Percentiles rank a stretch among this genome's conserved stretches.
Conservation (phyloP, 2,888 invertebrate genomes). For the Microctonus aethiopoides region DNA sequence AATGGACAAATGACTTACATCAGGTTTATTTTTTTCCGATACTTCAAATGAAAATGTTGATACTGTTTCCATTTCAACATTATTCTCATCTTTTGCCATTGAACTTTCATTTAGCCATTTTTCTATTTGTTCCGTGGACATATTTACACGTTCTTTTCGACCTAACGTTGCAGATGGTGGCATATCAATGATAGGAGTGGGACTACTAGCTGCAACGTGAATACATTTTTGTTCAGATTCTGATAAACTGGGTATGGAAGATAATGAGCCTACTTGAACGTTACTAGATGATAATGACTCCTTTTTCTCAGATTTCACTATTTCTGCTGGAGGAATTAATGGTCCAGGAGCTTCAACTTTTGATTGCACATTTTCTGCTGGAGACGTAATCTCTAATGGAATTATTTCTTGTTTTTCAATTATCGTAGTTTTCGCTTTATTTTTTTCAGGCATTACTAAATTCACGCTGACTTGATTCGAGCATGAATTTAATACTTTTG, state of each 20-base stretch:
- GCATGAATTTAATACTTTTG: slow-evolving; percentile 55
- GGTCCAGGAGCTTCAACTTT: neutral
- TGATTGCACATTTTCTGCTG: slow-evolving; percentile 26
- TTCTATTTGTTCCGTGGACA: slow-evolving; percentile 78
- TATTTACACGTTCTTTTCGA: slow-evolving; percentile 74
- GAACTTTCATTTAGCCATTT: slow-evolving; percentile 74
- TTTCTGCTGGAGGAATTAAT: slow-evolving; percentile 1
- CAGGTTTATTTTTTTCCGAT: slow-evolving; percentile 47
- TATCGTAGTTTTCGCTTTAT: slow-evolving; percentile 37
- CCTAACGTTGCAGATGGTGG: slow-evolving; percentile 59
- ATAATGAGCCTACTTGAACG: slow-evolving; percentile 13
- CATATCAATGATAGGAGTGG: slow-evolving; percentile 52
- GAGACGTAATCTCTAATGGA: slow-evolving; percentile 25
- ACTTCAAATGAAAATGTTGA: slow-evolving; percentile 53
- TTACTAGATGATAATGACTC: slow-evolving; percentile 17
- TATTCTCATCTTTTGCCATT: slow-evolving; percentile 66
- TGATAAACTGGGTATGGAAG: slow-evolving; percentile 17
- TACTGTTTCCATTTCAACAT: slow-evolving; percentile 58
- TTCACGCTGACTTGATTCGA: slow-evolving; percentile 52
- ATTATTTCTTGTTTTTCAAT: slow-evolving; percentile 34
- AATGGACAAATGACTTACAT: slow-evolving; percentile 59
- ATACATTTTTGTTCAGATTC: slow-evolving; percentile 43
- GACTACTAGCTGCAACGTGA: slow-evolving; percentile 40
- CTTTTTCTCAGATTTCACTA: slow-evolving; percentile 4
- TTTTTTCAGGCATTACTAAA: slow-evolving; percentile 49